Conservation (phyloP, 2,888 invertebrate genomes). For the Caenorhabditis sp. region DNA sequence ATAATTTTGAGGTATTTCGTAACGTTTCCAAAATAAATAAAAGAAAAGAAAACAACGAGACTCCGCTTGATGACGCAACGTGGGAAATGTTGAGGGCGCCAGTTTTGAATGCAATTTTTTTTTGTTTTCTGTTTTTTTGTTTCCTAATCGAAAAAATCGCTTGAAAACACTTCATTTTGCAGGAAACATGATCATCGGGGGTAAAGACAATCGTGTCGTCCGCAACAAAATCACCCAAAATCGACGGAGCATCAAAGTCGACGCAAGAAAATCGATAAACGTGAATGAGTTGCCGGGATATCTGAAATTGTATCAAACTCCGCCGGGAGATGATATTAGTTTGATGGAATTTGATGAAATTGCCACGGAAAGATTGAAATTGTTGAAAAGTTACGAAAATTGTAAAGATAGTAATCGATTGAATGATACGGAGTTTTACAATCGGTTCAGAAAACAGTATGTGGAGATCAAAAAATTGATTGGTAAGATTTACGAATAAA, state of each 20-base stretch:
- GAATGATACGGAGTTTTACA: slow-evolving; percentile 17
- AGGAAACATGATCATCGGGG: not conserved
- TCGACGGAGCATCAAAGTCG: slow-evolving; percentile 21
- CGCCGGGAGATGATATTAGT: slow-evolving; percentile 58
- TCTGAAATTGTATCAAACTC: slow-evolving; percentile 52
- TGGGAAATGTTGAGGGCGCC: slow-evolving; percentile 6
- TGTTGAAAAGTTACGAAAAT: slow-evolving; percentile 48
- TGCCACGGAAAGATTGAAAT: slow-evolving; percentile 56
- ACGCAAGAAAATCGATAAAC: not conserved
- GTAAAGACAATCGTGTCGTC: slow-evolving; percentile 4
- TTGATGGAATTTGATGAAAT: slow-evolving; percentile 65
- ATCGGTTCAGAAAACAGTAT: slow-evolving; percentile 5
- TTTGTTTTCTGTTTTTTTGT: slow-evolving; percentile 5
- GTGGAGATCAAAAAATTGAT: slow-evolving; percentile 17
- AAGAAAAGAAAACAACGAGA: slow-evolving; percentile 14
- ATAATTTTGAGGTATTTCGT: slow-evolving; percentile 29
- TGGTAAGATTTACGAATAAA: slow-evolving; percentile 12
- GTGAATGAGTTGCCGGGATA: slow-evolving; percentile 13
- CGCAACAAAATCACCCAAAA: slow-evolving; percentile 15
- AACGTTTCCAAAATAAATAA: slow-evolving; percentile 5
- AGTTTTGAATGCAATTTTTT: slow-evolving; percentile 1
- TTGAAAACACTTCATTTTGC: not conserved
- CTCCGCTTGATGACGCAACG: slow-evolving; percentile 9
- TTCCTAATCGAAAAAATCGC: not conserved
- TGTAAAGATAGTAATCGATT: slow-evolving; percentile 31